Percentiles rank a stretch among this genome's conserved stretches.
These are phyloP conservation scores for Centruroides sculpturatus DNA, from an alignment of 1,140 invertebrate species.

Conservation along the genomic window DNA sequence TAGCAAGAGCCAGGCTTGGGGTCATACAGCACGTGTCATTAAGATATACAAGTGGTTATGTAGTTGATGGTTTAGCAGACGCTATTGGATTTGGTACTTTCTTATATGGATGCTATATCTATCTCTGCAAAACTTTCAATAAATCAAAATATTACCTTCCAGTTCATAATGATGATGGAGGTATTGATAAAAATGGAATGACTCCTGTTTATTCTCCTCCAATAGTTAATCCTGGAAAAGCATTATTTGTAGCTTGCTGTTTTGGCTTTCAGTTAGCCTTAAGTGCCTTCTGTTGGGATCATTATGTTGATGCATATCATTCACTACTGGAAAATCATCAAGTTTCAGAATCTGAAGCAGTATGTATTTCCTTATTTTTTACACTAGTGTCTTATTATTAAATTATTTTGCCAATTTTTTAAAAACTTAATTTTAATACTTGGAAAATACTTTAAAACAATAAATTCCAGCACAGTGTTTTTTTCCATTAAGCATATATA, in stretches of 20 bases:
- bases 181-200: no score
- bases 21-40: slow-evolving; percentile 39
- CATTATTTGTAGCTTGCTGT: slow-evolving; percentile 45
- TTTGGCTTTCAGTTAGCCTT: slow-evolving; percentile 51
- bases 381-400: no score
- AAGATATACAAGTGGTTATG: slow-evolving; percentile 46
- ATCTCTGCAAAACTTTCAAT: background rate
- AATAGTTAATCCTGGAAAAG: slow-evolving; percentile 27
- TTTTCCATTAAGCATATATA: no score
- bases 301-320: slow-evolving; percentile 60
- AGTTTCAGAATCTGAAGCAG: slow-evolving; percentile 7
- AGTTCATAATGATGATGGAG: no score
- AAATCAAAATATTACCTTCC: no score
- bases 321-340: slow-evolving; percentile 42
- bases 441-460: no score
- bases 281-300: slow-evolving; percentile 60
- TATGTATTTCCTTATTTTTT: slow-evolving; percentile 1
- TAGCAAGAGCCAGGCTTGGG: slow-evolving; percentile 40
- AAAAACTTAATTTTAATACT: no score
- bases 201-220: no score
- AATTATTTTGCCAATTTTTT: no score
- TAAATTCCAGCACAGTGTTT: no score
- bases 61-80: slow-evolving; percentile 42
- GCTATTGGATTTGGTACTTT: slow-evolving; percentile 29
- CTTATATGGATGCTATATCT: slow-evolving; percentile 10